These are phyloP conservation scores for Drosophila triauraria DNA, from an alignment of 1,140 invertebrate species.

Conservation along the genomic window DNA sequence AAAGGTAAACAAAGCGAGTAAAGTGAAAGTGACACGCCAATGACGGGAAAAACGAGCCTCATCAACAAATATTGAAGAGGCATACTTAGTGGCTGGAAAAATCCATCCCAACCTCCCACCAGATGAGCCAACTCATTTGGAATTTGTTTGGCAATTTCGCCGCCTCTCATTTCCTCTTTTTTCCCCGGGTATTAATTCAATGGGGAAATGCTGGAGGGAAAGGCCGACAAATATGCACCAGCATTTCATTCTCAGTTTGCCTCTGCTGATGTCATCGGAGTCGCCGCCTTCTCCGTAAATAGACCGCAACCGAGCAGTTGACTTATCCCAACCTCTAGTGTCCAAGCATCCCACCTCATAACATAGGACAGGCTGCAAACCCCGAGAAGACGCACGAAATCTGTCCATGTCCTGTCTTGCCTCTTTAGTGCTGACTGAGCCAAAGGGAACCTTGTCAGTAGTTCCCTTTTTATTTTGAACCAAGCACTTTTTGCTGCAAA, in stretches of 20 bases:
- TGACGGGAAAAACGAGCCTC: slow-evolving; percentile 51
- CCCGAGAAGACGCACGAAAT: slow-evolving; percentile 6
- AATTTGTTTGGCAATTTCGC: slow-evolving; percentile 29
- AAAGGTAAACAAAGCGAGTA: slow-evolving; percentile 51
- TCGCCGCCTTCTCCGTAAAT: slow-evolving; percentile 52
- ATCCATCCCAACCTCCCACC: not conserved
- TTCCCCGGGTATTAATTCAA: slow-evolving; percentile 4
- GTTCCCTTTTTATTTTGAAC: not conserved
- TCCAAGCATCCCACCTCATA: not conserved
- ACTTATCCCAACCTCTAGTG: slow-evolving; percentile 13
- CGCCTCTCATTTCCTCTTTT: slow-evolving; percentile 3
- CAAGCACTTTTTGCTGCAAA: not conserved
- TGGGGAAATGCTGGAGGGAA: slow-evolving; percentile 11
- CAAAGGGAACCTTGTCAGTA: slow-evolving; percentile 22
- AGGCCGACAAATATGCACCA: slow-evolving; percentile 33
- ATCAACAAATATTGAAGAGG: slow-evolving; percentile 50
- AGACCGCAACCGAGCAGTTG: slow-evolving; percentile 57
- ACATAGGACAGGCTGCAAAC: slow-evolving; percentile 12
- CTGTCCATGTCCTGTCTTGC: slow-evolving; percentile 1
- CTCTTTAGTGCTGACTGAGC: slow-evolving; percentile 37
- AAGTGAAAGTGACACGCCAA: slow-evolving; percentile 75
- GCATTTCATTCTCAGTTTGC: slow-evolving; percentile 22
- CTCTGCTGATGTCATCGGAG: slow-evolving; percentile 68
- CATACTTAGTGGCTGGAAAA: slow-evolving; percentile 47
- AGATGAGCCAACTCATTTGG: slow-evolving; percentile 49